Evolutionary conservation across 1,140 invertebrate genomes (phyloP).

Genomic region (Melanaphis sacchari): DNA sequence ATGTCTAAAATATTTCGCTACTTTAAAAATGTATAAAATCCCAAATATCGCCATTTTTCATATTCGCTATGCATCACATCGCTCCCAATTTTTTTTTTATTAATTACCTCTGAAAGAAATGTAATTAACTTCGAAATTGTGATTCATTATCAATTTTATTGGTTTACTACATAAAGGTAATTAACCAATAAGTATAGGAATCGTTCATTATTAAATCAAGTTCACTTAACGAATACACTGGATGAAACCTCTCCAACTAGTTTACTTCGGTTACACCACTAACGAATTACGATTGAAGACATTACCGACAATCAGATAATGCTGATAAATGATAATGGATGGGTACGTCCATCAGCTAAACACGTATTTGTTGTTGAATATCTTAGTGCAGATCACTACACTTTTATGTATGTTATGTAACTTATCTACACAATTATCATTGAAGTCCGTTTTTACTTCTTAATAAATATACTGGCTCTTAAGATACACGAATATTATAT

Average conservation of each 20-base stretch:
- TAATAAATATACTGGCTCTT: not conserved
- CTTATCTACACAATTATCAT: not conserved
- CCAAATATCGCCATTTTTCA: not conserved
- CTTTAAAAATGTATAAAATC: not conserved
- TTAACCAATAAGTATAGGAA: not conserved
- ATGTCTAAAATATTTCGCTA: not conserved
- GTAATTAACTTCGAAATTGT: not conserved
- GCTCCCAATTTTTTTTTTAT: not conserved
- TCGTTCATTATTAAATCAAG: not conserved
- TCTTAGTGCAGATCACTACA: not conserved
- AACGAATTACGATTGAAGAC: not conserved
- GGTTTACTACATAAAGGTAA: not conserved
- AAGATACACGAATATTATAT: not conserved
- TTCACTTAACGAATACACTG: not conserved
- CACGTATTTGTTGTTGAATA: not conserved
- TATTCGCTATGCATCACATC: not conserved
- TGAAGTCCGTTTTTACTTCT: not conserved
- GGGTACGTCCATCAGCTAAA: not conserved
- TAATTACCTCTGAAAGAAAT: not conserved
- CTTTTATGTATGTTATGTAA: not conserved
- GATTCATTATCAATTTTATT: not conserved
- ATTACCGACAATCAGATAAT: not conserved
- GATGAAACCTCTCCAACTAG: not conserved
- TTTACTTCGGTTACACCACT: not conserved
- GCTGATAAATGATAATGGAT: not conserved